Conservation (phyloP, 2,888 invertebrate species). For the Linnaemya tessellans region DNA sequence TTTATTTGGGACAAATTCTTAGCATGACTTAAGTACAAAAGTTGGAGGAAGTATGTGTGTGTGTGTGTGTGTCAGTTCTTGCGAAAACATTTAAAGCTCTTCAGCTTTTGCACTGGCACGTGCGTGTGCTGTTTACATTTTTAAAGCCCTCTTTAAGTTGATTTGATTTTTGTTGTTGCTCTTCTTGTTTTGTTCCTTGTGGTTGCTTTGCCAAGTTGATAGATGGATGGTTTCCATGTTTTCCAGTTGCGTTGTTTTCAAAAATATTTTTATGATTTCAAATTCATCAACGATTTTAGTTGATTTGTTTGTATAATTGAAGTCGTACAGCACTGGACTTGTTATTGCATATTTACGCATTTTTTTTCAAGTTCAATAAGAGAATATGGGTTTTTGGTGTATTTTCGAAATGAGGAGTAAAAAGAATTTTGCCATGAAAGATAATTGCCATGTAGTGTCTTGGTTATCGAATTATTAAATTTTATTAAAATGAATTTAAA, state of each 20-base stretch:
- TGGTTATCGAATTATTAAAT: too few species aligned
- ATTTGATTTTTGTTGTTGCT: neutral
- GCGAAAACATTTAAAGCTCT: slow-evolving; percentile 20
- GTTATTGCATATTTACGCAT: too few species aligned
- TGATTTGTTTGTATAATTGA: neutral
- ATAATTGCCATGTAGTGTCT: too few species aligned
- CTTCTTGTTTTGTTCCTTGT: neutral
- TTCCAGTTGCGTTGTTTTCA: neutral
- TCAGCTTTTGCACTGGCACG: slow-evolving; percentile 30
- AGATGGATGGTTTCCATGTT: neutral
- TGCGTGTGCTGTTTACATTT: neutral
- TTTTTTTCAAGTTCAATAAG: neutral
- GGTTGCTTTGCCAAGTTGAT: neutral
- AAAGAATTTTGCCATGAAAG: too few species aligned
- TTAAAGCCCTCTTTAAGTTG: neutral
- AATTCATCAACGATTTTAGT: neutral
- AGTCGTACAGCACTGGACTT: neutral
- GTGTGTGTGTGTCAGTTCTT: neutral
- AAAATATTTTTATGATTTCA: neutral
- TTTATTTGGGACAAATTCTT: neutral
- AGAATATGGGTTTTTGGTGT: neutral
- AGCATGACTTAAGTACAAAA: neutral
- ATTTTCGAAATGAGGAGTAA: neutral
- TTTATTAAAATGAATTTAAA: too few species aligned
- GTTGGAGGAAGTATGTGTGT: too few species aligned